Percentiles rank a stretch among this genome's conserved stretches.
phyloP scores from a whole-genome alignment of 2,113 vertebrate species.

The Petroica traversi region DNA sequence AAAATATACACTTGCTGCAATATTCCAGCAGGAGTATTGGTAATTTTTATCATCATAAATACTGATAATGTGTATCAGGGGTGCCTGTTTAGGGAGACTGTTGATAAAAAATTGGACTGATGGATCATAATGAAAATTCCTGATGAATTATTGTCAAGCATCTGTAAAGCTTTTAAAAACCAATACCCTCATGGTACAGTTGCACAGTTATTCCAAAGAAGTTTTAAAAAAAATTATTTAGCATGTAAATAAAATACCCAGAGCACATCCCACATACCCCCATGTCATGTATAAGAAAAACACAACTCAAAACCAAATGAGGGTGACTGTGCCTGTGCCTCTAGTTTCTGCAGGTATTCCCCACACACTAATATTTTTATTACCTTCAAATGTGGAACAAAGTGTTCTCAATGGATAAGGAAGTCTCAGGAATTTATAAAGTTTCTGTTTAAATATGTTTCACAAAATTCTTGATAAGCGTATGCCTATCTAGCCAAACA shows the following conservation, averaged over 20 bases:
- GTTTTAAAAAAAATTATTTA: background rate
- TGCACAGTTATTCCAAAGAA: background rate
- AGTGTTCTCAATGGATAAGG: background rate
- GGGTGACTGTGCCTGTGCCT: background rate
- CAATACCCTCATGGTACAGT: background rate
- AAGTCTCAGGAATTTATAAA: background rate
- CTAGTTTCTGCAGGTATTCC: background rate
- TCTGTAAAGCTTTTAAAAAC: background rate
- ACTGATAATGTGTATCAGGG: background rate
- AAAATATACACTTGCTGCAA: background rate
- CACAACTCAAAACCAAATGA: background rate
- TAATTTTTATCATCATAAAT: background rate
- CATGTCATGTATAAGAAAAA: background rate
- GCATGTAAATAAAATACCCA: background rate
- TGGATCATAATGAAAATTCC: background rate
- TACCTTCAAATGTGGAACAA: background rate
- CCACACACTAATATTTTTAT: background rate
- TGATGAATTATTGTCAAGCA: background rate
- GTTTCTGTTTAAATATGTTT: background rate
- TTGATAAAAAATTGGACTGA: background rate
- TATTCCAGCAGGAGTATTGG: background rate
- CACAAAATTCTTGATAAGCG: background rate
- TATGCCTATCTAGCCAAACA: background rate
- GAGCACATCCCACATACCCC: background rate
- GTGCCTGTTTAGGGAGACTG: fast-evolving